Percentiles rank a stretch among this genome's conserved stretches.
These are phyloP conservation scores for Camponotus floridanus DNA, from an alignment of 1,140 invertebrate species.

Conservation along the genomic window DNA sequence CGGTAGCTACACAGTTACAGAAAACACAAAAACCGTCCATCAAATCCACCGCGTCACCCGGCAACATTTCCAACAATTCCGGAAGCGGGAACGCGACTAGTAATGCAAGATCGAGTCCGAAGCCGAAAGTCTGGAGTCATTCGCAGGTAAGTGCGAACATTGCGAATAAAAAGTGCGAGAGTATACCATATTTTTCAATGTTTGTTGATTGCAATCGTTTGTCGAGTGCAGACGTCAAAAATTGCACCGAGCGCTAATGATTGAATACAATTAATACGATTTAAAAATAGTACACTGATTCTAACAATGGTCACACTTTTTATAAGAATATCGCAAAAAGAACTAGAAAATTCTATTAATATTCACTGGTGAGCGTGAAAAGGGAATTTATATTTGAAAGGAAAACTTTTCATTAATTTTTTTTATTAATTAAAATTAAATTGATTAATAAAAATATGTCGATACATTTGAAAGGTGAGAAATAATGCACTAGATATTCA, in stretches of 20 bases:
- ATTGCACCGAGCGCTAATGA: background rate
- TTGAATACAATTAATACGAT: background rate
- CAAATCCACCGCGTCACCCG: slow-evolving; percentile 80
- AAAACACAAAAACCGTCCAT: slow-evolving; percentile 81
- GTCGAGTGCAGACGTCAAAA: background rate
- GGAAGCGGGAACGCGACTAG: slow-evolving; percentile 70
- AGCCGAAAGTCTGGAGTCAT: slow-evolving; percentile 84
- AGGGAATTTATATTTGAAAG: background rate
- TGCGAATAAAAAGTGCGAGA: too few relatives aligned
- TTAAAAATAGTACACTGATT: background rate
- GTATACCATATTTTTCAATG: background rate
- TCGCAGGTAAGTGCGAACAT: slow-evolving; percentile 79
- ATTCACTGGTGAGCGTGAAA: background rate
- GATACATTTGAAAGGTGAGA: background rate
- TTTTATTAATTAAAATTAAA: background rate
- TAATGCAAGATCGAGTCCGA: slow-evolving; percentile 82
- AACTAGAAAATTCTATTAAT: background rate
- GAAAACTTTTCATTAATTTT: background rate
- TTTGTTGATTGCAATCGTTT: background rate
- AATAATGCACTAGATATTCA: background rate
- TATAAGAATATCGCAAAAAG: background rate
- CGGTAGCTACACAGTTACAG: slow-evolving; percentile 77
- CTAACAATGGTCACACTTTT: background rate
- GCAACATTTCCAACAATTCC: slow-evolving; percentile 77
- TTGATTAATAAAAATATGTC: background rate